phyloP scores from a whole-genome alignment of 2,888 invertebrate genomes.

The Unio delphinus region DNA sequence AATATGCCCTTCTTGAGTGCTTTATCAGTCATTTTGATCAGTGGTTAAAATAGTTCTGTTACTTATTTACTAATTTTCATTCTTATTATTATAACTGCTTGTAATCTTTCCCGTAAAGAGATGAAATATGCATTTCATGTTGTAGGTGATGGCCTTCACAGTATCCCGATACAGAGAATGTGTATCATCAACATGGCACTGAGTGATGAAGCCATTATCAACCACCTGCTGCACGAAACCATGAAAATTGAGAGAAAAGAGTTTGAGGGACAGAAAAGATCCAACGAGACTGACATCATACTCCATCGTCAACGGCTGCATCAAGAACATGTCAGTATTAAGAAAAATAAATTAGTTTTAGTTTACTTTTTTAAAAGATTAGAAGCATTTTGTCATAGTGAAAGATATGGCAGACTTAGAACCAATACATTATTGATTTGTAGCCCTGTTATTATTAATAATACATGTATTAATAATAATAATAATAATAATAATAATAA shows the following conservation, averaged over 20 bases:
- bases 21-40: neutral
- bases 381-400: neutral
- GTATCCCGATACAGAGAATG: constrained; percentile 60
- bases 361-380: too few relatives aligned
- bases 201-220: constrained; percentile 67
- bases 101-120: neutral
- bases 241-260: constrained; percentile 67
- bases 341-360: neutral
- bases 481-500: too few relatives aligned
- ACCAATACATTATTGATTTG: neutral
- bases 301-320: constrained; percentile 62
- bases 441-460: too few relatives aligned
- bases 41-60: neutral
- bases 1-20: too few relatives aligned
- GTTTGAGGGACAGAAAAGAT: constrained; percentile 66
- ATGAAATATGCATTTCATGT: neutral
- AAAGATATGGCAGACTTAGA: neutral
- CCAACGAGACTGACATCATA: constrained; percentile 67
- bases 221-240: constrained; percentile 61
- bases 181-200: constrained; percentile 64
- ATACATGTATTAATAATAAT: too few relatives aligned
- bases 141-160: constrained; percentile 61
- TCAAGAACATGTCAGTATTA: constrained; percentile 62
- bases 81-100: neutral
- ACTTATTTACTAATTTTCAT: neutral